These are phyloP conservation scores for Brachyopa scutellaris DNA, from an alignment of 2,888 invertebrate species.

Conservation along the genomic window DNA sequence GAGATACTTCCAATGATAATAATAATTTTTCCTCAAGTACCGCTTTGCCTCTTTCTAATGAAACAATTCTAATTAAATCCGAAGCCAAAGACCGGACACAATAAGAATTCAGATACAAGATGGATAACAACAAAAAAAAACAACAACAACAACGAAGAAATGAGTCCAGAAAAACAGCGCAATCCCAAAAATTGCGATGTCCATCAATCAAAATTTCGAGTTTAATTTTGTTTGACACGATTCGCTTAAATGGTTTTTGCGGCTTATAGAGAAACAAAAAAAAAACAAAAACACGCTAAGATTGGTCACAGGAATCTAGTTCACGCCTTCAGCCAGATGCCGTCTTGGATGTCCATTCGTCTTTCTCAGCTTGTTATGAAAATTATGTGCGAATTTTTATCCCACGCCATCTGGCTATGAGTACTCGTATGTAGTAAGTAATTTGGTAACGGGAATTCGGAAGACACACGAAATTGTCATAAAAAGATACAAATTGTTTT, in stretches of 20 bases:
- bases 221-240: slow-evolving; percentile 53
- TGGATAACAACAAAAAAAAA: neutral
- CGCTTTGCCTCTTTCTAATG: slow-evolving; percentile 1
- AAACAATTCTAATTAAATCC: slow-evolving; percentile 31
- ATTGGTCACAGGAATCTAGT: slow-evolving; percentile 54
- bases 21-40: neutral
- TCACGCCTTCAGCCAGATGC: slow-evolving; percentile 51
- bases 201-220: slow-evolving; percentile 57
- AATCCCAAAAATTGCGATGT: slow-evolving; percentile 36
- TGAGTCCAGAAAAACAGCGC: neutral
- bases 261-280: slow-evolving; percentile 37
- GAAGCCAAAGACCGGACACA: slow-evolving; percentile 17
- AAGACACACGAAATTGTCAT: neutral
- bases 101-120: neutral
- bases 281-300: slow-evolving; percentile 27
- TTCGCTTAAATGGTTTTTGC: slow-evolving; percentile 49
- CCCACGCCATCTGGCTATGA: slow-evolving; percentile 42
- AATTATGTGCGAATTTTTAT: slow-evolving; percentile 37
- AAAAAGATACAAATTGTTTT: slow-evolving; percentile 32
- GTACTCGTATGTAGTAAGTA: neutral
- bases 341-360: slow-evolving; percentile 25
- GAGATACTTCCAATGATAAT: slow-evolving; percentile 11
- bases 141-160: neutral
- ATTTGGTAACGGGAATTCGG: slow-evolving; percentile 13
- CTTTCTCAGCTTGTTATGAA: slow-evolving; percentile 43